Conservation (phyloP, 2,888 invertebrate genomes). For the Physocephala rufipes region DNA sequence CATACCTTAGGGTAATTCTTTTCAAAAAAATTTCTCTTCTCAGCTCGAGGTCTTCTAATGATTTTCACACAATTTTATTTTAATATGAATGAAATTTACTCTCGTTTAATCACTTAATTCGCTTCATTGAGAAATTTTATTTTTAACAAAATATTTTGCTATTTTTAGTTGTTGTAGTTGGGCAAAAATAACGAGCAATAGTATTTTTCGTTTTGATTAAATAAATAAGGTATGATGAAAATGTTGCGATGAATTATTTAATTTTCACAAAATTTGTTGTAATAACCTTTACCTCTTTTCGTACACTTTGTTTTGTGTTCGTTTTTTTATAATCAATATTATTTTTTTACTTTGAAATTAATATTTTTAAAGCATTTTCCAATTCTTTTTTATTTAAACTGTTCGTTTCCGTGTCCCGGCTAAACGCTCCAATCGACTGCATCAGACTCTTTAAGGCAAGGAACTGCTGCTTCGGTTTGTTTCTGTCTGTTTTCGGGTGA, state of each 20-base stretch:
- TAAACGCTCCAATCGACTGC: constrained; percentile 33
- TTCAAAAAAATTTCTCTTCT: not conserved
- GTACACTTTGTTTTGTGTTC: too few species aligned
- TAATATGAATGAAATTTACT: constrained; percentile 11
- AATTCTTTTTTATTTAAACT: not conserved
- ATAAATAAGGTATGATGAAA: constrained; percentile 7
- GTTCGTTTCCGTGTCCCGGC: not conserved
- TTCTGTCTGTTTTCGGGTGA: not conserved
- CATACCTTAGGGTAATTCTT: constrained; percentile 10
- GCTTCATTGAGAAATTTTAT: constrained; percentile 38
- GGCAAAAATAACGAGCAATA: not conserved
- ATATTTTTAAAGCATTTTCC: not conserved
- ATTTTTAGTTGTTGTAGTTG: constrained; percentile 39
- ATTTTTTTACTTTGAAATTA: not conserved
- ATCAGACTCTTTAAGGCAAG: constrained; percentile 45
- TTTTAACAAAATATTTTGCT: constrained; percentile 43
- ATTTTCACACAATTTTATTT: not conserved
- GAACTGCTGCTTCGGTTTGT: constrained; percentile 38
- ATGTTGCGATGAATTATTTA: not conserved
- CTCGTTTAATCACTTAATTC: constrained; percentile 39
- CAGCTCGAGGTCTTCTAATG: not conserved
- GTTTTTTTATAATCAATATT: not conserved
- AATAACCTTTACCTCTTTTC: not conserved
- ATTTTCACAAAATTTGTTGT: not conserved
- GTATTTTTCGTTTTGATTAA: too few species aligned